Evolutionary conservation across 2,797 vertebrate genomes (phyloP), one percentile per base, ranked within the genome.

Genomic region (Intellagama lesueurii): DNA sequence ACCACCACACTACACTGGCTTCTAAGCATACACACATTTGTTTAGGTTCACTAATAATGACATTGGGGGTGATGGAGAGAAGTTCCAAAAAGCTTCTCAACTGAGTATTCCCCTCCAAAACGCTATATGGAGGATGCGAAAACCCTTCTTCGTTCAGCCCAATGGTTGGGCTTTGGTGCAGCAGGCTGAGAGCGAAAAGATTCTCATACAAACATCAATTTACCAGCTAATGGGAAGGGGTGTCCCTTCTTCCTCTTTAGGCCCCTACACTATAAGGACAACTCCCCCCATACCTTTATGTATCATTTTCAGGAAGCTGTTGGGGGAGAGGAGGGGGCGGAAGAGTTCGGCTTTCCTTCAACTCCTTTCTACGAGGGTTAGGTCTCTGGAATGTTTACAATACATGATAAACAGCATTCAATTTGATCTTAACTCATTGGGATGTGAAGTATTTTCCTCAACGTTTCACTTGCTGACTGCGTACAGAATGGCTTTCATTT

Each of bases 301-400:
- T n/a, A 79, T 9, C 47, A 79, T 17, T 49, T 79, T 32, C 68
- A 72, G 19, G 44, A 44, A 30, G 44, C 35, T 40, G 17, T 76
- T 30, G 8, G 11, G n/a, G 35, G 19, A 40, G 19, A 76, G 8
- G 73, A 76, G 35, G 35, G 35, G 32, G 26, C 17, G 22, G 75
- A 28, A 44, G 28, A 47, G 24, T 77, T 26, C 9, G 35, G 12
- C 52, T 32, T 76, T 76, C 24, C 40, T 47, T 40, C 75, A 77
- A 77, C 2, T 26, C 24, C 11, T 77, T 26, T 76, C 16, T 17
- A 73, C 22, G 90, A 89, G 89, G 26, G 91, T 40, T 73, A 82
- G 12, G 72, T 88, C n/a, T 32, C 28, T 4, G 28, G 47, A 28
- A 35, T 83, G 89, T 52, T 64, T 52, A n/a, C 22, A 68, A n/a